A percentile compares a stretch with the other conserved stretches of the same genome.
phyloP scores from a whole-genome alignment of 2,797 vertebrate genomes.

The Enteromius treurensis region DNA sequence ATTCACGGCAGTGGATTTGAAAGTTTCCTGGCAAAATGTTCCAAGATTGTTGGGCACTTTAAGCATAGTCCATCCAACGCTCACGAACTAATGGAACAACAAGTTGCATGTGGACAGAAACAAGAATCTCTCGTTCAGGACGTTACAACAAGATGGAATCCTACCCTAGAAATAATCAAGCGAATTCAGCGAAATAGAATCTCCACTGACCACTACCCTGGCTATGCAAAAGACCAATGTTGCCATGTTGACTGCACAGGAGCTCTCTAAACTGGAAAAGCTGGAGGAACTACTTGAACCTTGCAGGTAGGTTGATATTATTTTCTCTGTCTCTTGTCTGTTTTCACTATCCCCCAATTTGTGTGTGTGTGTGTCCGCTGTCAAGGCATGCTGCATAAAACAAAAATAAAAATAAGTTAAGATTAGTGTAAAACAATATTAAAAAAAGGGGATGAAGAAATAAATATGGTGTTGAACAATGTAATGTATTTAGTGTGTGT shows the following conservation, averaged over 20 bases:
- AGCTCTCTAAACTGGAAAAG: conserved; percentile 20
- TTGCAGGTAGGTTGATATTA: not conserved
- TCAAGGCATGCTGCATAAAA: too few relatives aligned
- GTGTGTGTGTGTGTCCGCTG: too few relatives aligned
- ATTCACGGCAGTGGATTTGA: conserved; percentile 1
- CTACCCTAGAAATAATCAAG: conserved; percentile 30
- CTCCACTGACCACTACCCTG: conserved; percentile 15
- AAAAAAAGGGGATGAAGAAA: not conserved
- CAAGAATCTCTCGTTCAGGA: conserved; percentile 8
- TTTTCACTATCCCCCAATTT: too few relatives aligned
- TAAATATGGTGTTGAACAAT: not conserved
- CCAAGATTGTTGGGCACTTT: conserved; percentile 9
- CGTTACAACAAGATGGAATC: conserved; percentile 17
- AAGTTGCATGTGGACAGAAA: conserved; percentile 19
- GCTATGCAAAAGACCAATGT: conserved; percentile 7
- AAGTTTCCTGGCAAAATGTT: not conserved
- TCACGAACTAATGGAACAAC: not conserved
- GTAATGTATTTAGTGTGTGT: not conserved
- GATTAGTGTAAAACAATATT: too few relatives aligned
- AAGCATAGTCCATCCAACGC: conserved; percentile 2
- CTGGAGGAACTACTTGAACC: conserved; percentile 26
- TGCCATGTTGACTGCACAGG: conserved; percentile 15
- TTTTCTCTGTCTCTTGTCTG: too few relatives aligned
- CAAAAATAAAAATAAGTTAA: too few relatives aligned
- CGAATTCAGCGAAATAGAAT: conserved; percentile 17